A percentile compares a stretch with the other conserved stretches of the same genome.
Evolutionary conservation across 2,113 vertebrate genomes (phyloP).

Genomic region (Pseudolaguvia tuberculata): DNA sequence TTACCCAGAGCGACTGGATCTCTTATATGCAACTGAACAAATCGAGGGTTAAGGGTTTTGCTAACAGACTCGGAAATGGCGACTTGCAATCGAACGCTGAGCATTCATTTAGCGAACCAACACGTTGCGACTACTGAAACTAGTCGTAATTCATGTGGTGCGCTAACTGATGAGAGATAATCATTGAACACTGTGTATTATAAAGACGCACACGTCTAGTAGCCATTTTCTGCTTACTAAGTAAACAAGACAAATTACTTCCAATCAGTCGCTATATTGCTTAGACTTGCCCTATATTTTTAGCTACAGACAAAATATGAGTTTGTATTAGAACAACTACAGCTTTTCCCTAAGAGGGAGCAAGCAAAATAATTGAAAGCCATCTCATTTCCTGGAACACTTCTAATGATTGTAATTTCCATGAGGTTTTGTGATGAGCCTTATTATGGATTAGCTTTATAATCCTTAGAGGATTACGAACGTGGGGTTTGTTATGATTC

Average conservation of each 20-base stretch:
- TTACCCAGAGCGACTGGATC: too few species aligned
- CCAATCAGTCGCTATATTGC: not conserved
- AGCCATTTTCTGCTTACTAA: not conserved
- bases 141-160: not conserved
- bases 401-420: constrained; percentile 47
- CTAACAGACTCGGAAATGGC: too few species aligned
- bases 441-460: constrained; percentile 53
- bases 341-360: not conserved
- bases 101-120: too few species aligned
- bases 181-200: too few species aligned
- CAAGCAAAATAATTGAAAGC: constrained; percentile 33
- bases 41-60: too few species aligned
- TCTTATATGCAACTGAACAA: too few species aligned
- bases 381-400: constrained; percentile 45
- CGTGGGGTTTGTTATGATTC: constrained; percentile 58
- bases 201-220: not conserved
- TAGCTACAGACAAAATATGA: not conserved
- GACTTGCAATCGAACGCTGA: too few species aligned
- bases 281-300: not conserved
- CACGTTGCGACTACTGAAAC: too few species aligned
- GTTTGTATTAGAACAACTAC: not conserved
- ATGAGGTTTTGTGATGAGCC: constrained; percentile 52
- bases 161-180: too few species aligned
- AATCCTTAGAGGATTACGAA: constrained; percentile 58
- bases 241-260: not conserved